phyloP scores from a whole-genome alignment of 2,888 invertebrate species.

The Syrphus vitripennis region DNA sequence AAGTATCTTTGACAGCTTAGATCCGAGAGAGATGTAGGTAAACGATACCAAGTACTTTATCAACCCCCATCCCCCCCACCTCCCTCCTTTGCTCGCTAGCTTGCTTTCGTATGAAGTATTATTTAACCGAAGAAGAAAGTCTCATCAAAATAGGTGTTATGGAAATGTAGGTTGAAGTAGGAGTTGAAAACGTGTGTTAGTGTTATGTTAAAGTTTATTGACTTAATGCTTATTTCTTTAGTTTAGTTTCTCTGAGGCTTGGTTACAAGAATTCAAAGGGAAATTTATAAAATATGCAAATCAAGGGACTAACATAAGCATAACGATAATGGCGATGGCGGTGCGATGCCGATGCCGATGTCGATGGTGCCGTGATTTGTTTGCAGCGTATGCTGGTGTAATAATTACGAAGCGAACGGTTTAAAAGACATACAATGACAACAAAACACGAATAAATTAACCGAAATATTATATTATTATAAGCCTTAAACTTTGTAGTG shows the following conservation, averaged over 20 bases:
- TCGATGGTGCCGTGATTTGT: neutral
- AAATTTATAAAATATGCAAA: constrained; percentile 4
- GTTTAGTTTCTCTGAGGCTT: neutral
- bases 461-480: no score
- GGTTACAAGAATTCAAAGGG: no score
- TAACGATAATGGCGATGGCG: no score
- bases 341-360: no score
- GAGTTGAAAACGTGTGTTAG: neutral
- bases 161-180: neutral
- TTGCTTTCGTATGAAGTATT: neutral
- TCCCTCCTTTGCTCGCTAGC: no score
- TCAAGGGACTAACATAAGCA: neutral
- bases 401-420: neutral
- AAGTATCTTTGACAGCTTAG: neutral
- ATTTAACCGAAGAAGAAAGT: neutral
- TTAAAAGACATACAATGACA: neutral
- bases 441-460: neutral
- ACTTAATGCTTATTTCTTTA: constrained; percentile 1
- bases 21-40: neutral
- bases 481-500: neutral
- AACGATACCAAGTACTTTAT: neutral
- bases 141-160: constrained; percentile 3
- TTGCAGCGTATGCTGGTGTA: neutral
- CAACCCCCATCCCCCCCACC: neutral
- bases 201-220: neutral